Percentiles rank a stretch among this genome's conserved stretches.
These are phyloP conservation scores for Mus minutoides DNA, from an alignment of 2,797 vertebrate genomes.

Conservation along the genomic window DNA sequence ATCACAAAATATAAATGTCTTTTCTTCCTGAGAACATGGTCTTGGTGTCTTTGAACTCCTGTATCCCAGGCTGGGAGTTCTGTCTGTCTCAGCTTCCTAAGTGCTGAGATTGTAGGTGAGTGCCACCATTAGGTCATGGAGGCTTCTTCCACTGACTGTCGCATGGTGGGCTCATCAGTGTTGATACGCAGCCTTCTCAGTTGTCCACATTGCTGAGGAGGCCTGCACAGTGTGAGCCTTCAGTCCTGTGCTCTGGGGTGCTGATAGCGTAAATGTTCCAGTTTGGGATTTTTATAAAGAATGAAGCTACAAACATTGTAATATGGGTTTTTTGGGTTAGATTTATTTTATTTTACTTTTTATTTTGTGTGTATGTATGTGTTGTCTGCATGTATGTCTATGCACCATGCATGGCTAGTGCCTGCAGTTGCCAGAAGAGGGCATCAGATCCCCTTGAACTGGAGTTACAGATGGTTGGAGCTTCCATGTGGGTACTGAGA, in stretches of 20 bases:
- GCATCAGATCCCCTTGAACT: background rate
- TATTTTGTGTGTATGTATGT: background rate
- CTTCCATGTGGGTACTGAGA: background rate
- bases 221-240: background rate
- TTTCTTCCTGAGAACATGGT: background rate
- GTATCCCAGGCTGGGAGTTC: background rate
- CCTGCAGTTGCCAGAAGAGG: background rate
- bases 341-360: background rate
- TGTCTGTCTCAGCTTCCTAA: background rate
- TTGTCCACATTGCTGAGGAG: background rate
- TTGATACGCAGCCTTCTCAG: background rate
- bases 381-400: background rate
- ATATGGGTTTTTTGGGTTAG: background rate
- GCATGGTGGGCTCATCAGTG: background rate
- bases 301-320: background rate
- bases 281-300: conserved; percentile 10
- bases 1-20: too few species aligned
- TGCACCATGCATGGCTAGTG: background rate
- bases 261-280: background rate
- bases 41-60: background rate
- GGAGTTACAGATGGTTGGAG: background rate
- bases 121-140: background rate
- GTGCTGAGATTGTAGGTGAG: background rate
- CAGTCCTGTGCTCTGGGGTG: background rate
- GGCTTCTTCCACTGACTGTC: background rate